A percentile compares a stretch with the other conserved stretches of the same genome.
phyloP scores from a whole-genome alignment of 2,888 invertebrate genomes.

The Drosophila rubida region DNA sequence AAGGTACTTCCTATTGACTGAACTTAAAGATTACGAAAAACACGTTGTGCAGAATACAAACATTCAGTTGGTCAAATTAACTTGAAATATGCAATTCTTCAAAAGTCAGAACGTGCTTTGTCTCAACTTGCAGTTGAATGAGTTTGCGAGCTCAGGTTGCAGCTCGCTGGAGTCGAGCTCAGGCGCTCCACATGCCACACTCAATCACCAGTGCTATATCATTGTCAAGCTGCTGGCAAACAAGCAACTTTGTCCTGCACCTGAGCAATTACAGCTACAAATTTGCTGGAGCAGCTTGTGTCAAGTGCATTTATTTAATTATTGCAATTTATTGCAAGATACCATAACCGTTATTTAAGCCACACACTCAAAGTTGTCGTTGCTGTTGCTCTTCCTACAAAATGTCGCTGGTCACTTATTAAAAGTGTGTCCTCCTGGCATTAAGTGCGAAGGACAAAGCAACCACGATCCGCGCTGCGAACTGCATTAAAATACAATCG shows the following conservation, averaged over 20 bases:
- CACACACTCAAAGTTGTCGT: slow-evolving; percentile 18
- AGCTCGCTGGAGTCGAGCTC: background rate
- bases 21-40: too few relatives aligned
- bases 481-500: slow-evolving; percentile 22
- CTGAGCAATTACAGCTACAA: slow-evolving; percentile 43
- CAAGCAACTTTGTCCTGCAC: slow-evolving; percentile 18
- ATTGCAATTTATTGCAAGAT: slow-evolving; percentile 36
- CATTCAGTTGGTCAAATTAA: too few relatives aligned
- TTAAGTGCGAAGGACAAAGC: slow-evolving; percentile 10
- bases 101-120: background rate
- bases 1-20: background rate
- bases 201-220: slow-evolving; percentile 19
- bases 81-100: too few relatives aligned
- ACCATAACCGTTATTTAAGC: slow-evolving; percentile 18
- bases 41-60: too few relatives aligned
- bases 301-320: slow-evolving; percentile 64
- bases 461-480: background rate
- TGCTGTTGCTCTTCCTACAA: slow-evolving; percentile 7
- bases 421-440: slow-evolving; percentile 28
- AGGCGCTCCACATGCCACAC: slow-evolving; percentile 10
- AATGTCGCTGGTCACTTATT: slow-evolving; percentile 21
- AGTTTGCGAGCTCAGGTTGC: slow-evolving; percentile 7
- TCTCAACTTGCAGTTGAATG: background rate
- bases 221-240: slow-evolving; percentile 21
- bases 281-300: slow-evolving; percentile 51